Evolutionary conservation across 1,140 invertebrate genomes (phyloP).

Genomic region (Cataglyphis hispanica): DNA sequence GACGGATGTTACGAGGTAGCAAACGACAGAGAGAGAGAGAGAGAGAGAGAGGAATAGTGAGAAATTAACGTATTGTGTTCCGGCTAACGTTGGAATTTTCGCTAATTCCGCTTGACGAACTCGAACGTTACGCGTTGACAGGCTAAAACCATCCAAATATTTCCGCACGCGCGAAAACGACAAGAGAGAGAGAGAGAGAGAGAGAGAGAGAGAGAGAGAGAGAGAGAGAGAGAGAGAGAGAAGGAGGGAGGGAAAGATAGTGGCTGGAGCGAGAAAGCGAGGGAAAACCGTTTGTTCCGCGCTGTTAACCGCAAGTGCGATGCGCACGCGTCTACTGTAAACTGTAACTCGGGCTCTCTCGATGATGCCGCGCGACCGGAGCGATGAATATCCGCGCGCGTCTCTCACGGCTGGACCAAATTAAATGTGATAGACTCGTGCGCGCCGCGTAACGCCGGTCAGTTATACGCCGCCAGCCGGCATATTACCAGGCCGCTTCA

Average conservation of each 20-base stretch:
- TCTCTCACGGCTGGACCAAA: constrained; percentile 58
- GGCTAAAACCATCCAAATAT: constrained; percentile 49
- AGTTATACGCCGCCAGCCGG: constrained; percentile 19
- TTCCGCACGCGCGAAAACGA: constrained; percentile 20
- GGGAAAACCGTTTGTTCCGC: constrained; percentile 62
- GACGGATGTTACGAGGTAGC: constrained; percentile 16
- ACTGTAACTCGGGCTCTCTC: constrained; percentile 54
- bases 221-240: neutral
- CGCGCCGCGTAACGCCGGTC: constrained; percentile 43
- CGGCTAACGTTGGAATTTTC: constrained; percentile 26
- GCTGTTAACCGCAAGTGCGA: constrained; percentile 66
- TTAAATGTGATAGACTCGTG: constrained; percentile 64
- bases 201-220: neutral
- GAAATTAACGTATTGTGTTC: constrained; percentile 54
- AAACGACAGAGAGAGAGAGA: neutral
- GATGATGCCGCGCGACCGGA: constrained; percentile 56
- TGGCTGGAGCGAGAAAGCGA: neutral
- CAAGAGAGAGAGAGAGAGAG: neutral
- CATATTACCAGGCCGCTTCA: constrained; percentile 21
- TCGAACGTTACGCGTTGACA: constrained; percentile 22
- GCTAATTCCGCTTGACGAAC: constrained; percentile 37
- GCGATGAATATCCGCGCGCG: constrained; percentile 64
- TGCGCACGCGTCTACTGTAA: constrained; percentile 12
- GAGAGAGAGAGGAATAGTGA: neutral
- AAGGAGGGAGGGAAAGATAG: no score